Conservation (phyloP, 2,797 vertebrate species). For the Nyctibius grandis region DNA sequence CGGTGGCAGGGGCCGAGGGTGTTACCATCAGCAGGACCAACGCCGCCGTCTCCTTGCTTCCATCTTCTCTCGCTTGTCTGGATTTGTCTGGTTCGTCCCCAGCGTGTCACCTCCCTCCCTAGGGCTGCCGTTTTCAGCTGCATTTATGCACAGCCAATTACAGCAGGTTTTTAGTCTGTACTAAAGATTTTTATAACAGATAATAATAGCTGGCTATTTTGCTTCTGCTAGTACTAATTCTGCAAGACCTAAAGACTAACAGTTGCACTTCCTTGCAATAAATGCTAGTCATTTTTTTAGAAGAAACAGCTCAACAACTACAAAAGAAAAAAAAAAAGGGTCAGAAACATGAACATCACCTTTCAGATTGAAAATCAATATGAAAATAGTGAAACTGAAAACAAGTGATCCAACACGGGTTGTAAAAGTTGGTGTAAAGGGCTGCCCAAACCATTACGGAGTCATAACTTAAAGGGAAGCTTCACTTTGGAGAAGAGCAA, state of each 20-base stretch:
- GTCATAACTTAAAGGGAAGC: neutral
- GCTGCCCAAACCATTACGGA: neutral
- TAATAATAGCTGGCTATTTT: neutral
- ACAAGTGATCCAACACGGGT: neutral
- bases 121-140: neutral
- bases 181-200: neutral
- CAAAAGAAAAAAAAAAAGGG: neutral
- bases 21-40: neutral
- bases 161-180: neutral
- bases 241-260: neutral
- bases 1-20: fast-evolving
- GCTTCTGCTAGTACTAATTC: neutral
- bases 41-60: fast-evolving
- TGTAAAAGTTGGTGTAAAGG: neutral
- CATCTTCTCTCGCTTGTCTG: neutral
- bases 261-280: neutral
- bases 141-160: neutral
- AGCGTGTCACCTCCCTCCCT: neutral
- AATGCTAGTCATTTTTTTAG: neutral
- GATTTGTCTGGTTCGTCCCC: neutral
- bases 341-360: neutral
- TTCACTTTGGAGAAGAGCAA: neutral
- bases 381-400: neutral
- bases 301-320: neutral
- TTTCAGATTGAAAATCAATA: neutral